Base-by-base conservation (phyloP, 2,113 vertebrate species). In the Alexandromys fortis region DNA sequence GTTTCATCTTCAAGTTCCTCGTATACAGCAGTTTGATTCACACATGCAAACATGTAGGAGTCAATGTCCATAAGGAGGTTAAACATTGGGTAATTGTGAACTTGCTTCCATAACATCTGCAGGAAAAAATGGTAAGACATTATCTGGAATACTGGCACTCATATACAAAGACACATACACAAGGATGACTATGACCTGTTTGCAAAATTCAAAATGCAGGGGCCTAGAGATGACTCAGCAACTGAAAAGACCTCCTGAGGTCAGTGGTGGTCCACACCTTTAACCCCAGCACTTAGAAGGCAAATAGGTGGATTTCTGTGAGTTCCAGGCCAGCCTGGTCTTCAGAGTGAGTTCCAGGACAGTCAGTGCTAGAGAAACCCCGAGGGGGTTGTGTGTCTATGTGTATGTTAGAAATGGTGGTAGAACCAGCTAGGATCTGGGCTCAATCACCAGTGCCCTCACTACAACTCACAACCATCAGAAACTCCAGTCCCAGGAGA, bases 71-170 rank as follows among this genome's bases (percentile, higher is more conserved):
- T 98, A 91, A 99, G 99, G 86, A 99, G 98, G 49, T 99, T 98
- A 96, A 99, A 99, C 90, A 99, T 98, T 4, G 99, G 99, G 97
- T 99, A 99, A 63, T 97, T 98, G 97, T 99, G 99, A 87, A 99
- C 99, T 97, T 99, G 99, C 98, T 99, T 99, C 99, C 99, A 99
- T 98, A 99, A 98, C 96, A 99, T 99, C 99, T 99, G 98, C 52
- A 96, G 77, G 75, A 21, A 78, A 91, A 72, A 55, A 47, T 0
- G 73, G 21, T 0, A 14, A 65, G 30, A 81, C 7, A 17, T 68
- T 38, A 47, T 52, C 90, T 52, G 6, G 76, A 93, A 14, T 3
- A 7, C 33, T 79, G 70, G 5, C 4, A 49, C 55, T 89, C 68
- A 2, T 16, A 3, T 55, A 93, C 38, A 92, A 65, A 94, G 61